A percentile compares a stretch with the other conserved stretches of the same genome.
Evolutionary conservation across 2,888 invertebrate species (phyloP).

Genomic region (Leptodirus hochenwartii): DNA sequence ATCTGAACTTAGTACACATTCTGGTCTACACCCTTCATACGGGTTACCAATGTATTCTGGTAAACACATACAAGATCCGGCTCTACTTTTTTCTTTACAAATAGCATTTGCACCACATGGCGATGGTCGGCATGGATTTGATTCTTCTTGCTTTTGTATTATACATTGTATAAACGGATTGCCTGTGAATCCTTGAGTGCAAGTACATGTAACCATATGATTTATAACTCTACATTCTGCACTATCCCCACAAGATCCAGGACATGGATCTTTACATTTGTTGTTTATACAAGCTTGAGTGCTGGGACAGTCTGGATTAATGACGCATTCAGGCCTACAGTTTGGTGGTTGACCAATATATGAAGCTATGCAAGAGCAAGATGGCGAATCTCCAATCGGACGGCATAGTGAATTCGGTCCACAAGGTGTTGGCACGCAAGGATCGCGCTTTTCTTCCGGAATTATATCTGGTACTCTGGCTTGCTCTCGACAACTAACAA

Average conservation of each 20-base stretch:
- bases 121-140: constrained; percentile 65
- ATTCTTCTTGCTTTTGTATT: constrained; percentile 34
- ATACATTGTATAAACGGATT: constrained; percentile 69
- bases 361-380: constrained; percentile 58
- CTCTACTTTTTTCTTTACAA: constrained; percentile 57
- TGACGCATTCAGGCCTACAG: constrained; percentile 67
- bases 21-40: constrained; percentile 70
- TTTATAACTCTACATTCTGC: constrained; percentile 65
- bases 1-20: constrained; percentile 73
- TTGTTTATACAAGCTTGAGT: constrained; percentile 63
- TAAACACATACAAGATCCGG: constrained; percentile 64
- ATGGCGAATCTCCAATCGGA: constrained; percentile 37
- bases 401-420: constrained; percentile 64
- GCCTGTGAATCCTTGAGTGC: constrained; percentile 56
- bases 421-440: constrained; percentile 64
- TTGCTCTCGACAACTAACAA: constrained; percentile 50
- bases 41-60: constrained; percentile 72
- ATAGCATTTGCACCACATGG: constrained; percentile 76
- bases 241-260: constrained; percentile 62
- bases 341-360: constrained; percentile 67
- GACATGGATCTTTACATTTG: constrained; percentile 67
- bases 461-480: constrained; percentile 24
- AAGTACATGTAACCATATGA: constrained; percentile 67
- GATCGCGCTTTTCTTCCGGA: constrained; percentile 29
- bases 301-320: constrained; percentile 63